These are phyloP conservation scores for Penelope pileata DNA, from an alignment of 2,113 vertebrate genomes.

Conservation along the genomic window DNA sequence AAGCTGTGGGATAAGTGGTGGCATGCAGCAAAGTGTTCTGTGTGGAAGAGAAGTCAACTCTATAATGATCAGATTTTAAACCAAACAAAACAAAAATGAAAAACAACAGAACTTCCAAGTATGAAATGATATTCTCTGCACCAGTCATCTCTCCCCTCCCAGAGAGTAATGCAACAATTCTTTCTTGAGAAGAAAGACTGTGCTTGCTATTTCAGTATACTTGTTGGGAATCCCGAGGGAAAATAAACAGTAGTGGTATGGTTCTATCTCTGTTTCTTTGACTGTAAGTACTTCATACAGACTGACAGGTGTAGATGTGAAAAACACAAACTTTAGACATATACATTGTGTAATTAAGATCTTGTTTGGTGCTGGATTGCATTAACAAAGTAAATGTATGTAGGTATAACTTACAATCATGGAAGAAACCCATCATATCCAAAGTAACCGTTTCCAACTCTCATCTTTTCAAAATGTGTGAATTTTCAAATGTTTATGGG, in stretches of 20 bases:
- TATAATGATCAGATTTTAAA: neutral
- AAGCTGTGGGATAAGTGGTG: neutral
- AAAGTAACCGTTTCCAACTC: neutral
- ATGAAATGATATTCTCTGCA: neutral
- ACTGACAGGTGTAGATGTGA: neutral
- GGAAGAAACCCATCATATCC: no score
- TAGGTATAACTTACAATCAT: neutral
- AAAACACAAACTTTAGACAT: neutral
- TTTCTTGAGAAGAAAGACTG: neutral
- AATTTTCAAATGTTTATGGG: neutral
- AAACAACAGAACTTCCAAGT: neutral
- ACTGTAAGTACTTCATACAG: accelerated
- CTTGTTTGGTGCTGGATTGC: neutral
- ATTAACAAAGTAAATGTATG: neutral
- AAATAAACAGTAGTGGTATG: neutral
- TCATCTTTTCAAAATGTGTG: neutral
- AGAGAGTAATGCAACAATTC: neutral
- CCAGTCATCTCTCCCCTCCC: neutral
- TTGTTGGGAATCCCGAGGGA: neutral
- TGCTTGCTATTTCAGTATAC: slow-evolving; percentile 15
- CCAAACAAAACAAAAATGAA: neutral
- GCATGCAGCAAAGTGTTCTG: neutral
- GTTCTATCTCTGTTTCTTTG: slow-evolving; percentile 1
- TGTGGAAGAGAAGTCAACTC: neutral
- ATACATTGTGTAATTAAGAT: neutral